These are phyloP conservation scores for Serripes groenlandicus DNA, from an alignment of 2,888 invertebrate genomes.

Conservation along the genomic window DNA sequence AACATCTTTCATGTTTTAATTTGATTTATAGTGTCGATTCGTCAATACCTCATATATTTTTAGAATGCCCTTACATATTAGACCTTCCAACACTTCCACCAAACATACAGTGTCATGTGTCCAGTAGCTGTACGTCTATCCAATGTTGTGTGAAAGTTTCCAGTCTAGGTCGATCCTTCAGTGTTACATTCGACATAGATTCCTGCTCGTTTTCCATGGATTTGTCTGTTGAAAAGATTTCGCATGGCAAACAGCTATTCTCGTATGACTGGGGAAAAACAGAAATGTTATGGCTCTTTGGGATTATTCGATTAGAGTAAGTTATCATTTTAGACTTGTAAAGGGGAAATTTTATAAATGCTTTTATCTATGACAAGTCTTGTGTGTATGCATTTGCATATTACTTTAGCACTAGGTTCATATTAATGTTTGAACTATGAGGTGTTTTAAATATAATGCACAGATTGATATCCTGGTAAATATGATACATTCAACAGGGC, in stretches of 20 bases:
- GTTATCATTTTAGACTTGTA: too few species aligned
- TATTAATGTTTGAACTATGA: too few species aligned
- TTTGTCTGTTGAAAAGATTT: slow-evolving; percentile 61
- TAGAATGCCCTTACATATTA: slow-evolving; percentile 39
- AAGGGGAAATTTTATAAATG: too few species aligned
- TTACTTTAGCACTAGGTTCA: too few species aligned
- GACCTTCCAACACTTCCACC: slow-evolving; percentile 54
- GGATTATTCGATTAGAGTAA: slow-evolving; percentile 43
- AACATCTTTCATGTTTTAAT: too few species aligned
- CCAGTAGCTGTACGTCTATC: slow-evolving; percentile 60
- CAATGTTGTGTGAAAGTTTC: slow-evolving; percentile 64
- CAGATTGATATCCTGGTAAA: too few species aligned
- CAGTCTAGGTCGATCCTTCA: slow-evolving; percentile 18
- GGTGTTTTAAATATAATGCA: too few species aligned
- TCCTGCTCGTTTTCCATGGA: slow-evolving; percentile 58
- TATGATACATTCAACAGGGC: too few species aligned
- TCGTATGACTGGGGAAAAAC: slow-evolving; percentile 44
- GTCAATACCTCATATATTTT: too few species aligned
- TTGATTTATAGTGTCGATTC: too few species aligned
- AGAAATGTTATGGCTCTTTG: slow-evolving; percentile 54
- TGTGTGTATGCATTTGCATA: too few species aligned
- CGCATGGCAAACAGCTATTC: slow-evolving; percentile 56
- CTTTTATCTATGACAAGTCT: too few species aligned
- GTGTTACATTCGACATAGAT: slow-evolving; percentile 51
- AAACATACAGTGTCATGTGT: slow-evolving; percentile 52